Evolutionary conservation across 2,888 invertebrate species (phyloP).

Genomic region (Aporophyla nigra): DNA sequence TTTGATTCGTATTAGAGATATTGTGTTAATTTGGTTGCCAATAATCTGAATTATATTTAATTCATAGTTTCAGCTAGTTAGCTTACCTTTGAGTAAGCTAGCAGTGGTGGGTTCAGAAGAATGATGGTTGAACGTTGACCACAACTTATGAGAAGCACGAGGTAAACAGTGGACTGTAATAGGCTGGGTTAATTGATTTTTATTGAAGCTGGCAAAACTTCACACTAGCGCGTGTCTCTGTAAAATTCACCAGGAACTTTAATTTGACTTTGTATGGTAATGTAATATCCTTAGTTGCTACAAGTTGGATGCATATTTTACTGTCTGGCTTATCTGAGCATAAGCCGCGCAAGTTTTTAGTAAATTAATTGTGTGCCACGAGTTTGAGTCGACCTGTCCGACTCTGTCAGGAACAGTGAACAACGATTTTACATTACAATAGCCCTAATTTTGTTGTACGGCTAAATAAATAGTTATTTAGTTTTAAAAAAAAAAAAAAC

Average conservation of each 20-base stretch:
- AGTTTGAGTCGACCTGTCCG: neutral
- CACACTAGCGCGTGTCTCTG: neutral
- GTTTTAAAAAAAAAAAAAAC: neutral
- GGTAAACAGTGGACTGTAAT: neutral
- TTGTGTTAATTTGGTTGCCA: neutral
- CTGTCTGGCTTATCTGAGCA: neutral
- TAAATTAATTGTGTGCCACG: neutral
- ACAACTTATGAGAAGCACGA: neutral
- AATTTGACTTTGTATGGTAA: neutral
- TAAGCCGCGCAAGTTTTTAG: neutral
- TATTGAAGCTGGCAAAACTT: neutral
- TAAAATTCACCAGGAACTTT: neutral
- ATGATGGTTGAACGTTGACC: neutral
- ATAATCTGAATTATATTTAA: neutral
- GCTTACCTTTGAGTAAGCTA: no score
- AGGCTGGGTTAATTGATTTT: neutral
- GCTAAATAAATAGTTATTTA: neutral
- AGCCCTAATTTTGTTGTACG: neutral
- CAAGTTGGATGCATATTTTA: neutral
- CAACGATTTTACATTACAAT: constrained; percentile 4
- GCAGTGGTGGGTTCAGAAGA: neutral
- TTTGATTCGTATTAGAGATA: neutral
- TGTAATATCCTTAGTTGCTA: neutral
- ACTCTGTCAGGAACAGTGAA: neutral
- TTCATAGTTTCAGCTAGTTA: neutral